Conservation (phyloP, 2,113 vertebrate species). For the Tichodroma muraria region DNA sequence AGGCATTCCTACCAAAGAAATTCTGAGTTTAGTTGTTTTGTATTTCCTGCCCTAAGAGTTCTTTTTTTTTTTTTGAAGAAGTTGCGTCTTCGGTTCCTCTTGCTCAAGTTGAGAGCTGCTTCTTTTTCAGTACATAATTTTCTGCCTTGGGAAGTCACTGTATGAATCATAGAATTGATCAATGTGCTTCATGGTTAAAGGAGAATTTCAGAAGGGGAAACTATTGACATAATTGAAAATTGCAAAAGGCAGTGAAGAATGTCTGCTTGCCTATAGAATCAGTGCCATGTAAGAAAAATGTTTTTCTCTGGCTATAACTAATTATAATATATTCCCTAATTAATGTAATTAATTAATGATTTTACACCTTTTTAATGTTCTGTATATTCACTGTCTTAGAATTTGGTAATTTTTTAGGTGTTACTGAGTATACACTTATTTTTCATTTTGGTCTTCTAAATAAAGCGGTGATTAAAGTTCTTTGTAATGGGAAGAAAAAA, state of each 20-base stretch:
- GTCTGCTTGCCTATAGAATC: slow-evolving; percentile 15
- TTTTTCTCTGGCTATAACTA: neutral
- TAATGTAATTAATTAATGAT: neutral
- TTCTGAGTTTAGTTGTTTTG: slow-evolving; percentile 11
- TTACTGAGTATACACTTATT: neutral
- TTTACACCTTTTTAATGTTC: neutral
- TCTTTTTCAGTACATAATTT: slow-evolving; percentile 59
- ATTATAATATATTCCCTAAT: neutral
- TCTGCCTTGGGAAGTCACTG: slow-evolving; percentile 4
- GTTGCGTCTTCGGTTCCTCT: slow-evolving; percentile 46
- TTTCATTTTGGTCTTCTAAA: neutral
- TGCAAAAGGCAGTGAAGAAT: slow-evolving; percentile 13
- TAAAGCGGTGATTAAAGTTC: neutral
- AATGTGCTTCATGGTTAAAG: slow-evolving; percentile 15
- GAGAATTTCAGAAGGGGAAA: slow-evolving; percentile 12
- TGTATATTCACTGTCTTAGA: neutral
- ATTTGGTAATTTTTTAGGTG: neutral
- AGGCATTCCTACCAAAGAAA: slow-evolving; percentile 17
- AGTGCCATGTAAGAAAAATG: neutral
- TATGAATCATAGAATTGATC: slow-evolving; percentile 52
- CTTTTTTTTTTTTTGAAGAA: neutral
- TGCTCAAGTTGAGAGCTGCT: slow-evolving; percentile 52
- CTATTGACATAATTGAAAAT: slow-evolving; percentile 41
- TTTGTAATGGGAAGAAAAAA: neutral
- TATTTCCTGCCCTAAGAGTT: neutral